Percentiles rank a stretch among this genome's conserved stretches.
phyloP scores from a whole-genome alignment of 2,888 invertebrate genomes.

The Epistrophe grossulariae region DNA sequence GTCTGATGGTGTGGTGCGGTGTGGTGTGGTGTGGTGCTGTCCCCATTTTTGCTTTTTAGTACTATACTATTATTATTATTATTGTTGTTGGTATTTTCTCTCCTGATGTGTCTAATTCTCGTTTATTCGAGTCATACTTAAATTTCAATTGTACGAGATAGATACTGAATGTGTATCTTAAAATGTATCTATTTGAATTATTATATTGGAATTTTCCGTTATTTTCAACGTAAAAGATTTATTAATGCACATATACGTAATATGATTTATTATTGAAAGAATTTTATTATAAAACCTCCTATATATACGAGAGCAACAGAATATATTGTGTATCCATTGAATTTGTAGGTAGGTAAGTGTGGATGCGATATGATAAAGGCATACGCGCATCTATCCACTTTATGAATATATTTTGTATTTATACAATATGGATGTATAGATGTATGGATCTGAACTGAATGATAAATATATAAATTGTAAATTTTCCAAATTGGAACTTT shows the following conservation, averaged over 20 bases:
- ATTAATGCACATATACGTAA: constrained; percentile 40
- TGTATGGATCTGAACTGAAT: neutral
- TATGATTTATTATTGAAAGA: constrained; percentile 60
- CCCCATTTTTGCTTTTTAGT: constrained; percentile 8
- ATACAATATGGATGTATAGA: no score
- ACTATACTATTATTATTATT: neutral
- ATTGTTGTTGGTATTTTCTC: neutral
- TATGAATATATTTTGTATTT: neutral
- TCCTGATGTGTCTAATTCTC: neutral
- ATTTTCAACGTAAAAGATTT: constrained; percentile 44
- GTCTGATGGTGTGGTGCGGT: neutral
- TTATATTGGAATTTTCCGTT: constrained; percentile 49
- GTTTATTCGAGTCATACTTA: constrained; percentile 10
- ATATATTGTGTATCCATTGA: neutral
- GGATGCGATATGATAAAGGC: neutral
- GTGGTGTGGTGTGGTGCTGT: neutral
- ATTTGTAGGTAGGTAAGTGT: neutral
- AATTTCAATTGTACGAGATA: constrained; percentile 48
- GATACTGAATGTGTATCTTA: constrained; percentile 31
- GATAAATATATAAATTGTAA: constrained; percentile 54
- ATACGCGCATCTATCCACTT: neutral
- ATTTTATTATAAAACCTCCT: neutral
- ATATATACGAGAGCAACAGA: neutral
- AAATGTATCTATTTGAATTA: constrained; percentile 53
- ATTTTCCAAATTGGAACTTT: constrained; percentile 57